Conservation (phyloP, 2,797 vertebrate species). For the Tiaroga cobitis region DNA sequence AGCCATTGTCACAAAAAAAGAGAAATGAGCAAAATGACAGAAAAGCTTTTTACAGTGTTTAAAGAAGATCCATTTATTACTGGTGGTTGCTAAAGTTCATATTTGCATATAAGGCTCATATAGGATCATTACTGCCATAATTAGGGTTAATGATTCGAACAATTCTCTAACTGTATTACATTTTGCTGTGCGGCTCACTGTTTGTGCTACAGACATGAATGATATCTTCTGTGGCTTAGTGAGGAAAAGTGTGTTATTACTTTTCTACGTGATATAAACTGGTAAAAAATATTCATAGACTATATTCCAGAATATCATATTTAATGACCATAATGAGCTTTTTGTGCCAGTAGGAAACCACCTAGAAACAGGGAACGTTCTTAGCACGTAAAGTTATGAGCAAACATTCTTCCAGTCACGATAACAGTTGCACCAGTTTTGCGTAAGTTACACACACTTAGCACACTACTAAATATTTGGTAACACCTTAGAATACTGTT, state of each 20-base stretch:
- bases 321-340: neutral
- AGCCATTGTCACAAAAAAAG: neutral
- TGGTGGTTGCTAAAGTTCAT: neutral
- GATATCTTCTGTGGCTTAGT: neutral
- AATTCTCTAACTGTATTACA: constrained; percentile 13
- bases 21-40: neutral
- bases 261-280: neutral
- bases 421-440: too few relatives aligned
- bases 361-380: too few relatives aligned
- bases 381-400: too few relatives aligned
- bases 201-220: neutral
- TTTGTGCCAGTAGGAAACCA: neutral
- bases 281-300: neutral
- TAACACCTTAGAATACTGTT: too few relatives aligned
- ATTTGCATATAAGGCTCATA: constrained; percentile 32
- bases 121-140: constrained; percentile 19
- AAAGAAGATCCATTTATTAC: neutral
- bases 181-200: neutral
- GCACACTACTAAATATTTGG: too few relatives aligned
- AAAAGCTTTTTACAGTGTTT: neutral
- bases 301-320: neutral
- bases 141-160: constrained; percentile 10
- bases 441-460: too few relatives aligned
- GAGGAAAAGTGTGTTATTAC: neutral
- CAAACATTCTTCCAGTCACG: too few relatives aligned